phyloP scores from a whole-genome alignment of 2,113 vertebrate species.

The Petrocephalus microphthalmus region DNA sequence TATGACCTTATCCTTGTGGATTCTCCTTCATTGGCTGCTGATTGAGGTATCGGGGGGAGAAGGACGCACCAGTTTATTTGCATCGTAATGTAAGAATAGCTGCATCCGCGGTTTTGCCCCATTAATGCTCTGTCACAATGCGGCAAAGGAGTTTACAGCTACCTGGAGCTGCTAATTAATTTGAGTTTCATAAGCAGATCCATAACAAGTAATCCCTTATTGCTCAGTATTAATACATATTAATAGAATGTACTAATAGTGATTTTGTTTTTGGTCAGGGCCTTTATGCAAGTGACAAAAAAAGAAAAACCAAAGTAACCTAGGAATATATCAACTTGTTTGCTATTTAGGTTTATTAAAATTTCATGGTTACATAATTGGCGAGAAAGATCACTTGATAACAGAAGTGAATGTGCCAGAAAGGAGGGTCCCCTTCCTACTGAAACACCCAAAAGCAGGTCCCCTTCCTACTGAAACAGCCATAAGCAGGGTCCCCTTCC shows the following conservation, averaged over 20 bases:
- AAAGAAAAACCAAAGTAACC: not conserved
- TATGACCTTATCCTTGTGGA: not conserved
- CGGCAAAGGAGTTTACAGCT: not conserved
- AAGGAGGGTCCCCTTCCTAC: not conserved
- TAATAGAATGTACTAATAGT: not conserved
- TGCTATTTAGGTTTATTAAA: not conserved
- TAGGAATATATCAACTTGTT: not conserved
- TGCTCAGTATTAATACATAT: not conserved
- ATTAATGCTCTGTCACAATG: not conserved
- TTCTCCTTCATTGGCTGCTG: not conserved
- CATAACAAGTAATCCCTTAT: not conserved
- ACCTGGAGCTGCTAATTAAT: not conserved
- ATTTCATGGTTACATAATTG: not conserved
- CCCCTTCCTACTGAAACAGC: not conserved
- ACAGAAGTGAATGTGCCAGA: not conserved
- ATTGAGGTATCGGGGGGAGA: not conserved
- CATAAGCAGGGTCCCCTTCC: not conserved
- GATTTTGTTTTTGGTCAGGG: not conserved
- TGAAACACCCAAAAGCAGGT: not conserved
- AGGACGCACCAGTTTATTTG: not conserved
- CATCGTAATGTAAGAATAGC: constrained; percentile 14
- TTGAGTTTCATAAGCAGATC: not conserved
- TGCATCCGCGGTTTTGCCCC: not conserved
- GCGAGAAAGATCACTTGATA: not conserved
- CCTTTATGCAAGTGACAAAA: not conserved